Evolutionary conservation across 2,888 invertebrate genomes (phyloP).

Genomic region (Pachycephus smyrnensis): DNA sequence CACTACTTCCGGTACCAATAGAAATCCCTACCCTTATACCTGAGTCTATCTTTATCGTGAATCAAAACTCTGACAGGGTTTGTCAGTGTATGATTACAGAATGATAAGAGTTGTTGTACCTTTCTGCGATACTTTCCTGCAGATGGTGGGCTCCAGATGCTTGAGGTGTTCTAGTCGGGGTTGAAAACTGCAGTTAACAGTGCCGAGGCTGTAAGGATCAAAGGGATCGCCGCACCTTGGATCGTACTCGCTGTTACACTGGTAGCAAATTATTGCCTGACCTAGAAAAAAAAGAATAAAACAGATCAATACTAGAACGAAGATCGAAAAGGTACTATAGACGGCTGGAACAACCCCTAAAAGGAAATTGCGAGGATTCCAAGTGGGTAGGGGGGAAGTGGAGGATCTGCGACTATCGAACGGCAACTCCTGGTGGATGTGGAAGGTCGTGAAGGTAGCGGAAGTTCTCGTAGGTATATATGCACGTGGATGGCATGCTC

Average conservation of each 20-base stretch:
- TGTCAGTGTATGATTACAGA: neutral
- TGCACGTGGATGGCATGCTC: neutral
- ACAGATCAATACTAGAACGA: neutral
- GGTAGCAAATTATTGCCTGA: constrained; percentile 82
- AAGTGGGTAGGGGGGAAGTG: neutral
- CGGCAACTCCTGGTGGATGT: neutral
- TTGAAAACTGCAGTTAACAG: constrained; percentile 84
- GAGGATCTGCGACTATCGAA: neutral
- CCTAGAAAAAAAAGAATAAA: constrained; percentile 58
- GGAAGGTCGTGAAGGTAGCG: neutral
- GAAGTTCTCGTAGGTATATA: neutral
- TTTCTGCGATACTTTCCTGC: constrained; percentile 86
- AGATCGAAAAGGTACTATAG: no score
- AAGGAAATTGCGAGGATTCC: neutral
- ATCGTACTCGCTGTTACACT: constrained; percentile 92
- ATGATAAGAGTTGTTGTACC: constrained; percentile 67
- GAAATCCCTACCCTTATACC: neutral
- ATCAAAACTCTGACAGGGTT: no score
- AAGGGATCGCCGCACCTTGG: constrained; percentile 91
- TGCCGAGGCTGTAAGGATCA: constrained; percentile 85
- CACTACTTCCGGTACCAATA: neutral
- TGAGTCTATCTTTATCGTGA: no score
- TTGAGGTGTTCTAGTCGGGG: constrained; percentile 79
- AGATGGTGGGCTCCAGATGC: constrained; percentile 75
- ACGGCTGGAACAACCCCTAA: no score